These are phyloP conservation scores for Hyalella azteca DNA, from an alignment of 2,888 invertebrate genomes.

Conservation along the genomic window DNA sequence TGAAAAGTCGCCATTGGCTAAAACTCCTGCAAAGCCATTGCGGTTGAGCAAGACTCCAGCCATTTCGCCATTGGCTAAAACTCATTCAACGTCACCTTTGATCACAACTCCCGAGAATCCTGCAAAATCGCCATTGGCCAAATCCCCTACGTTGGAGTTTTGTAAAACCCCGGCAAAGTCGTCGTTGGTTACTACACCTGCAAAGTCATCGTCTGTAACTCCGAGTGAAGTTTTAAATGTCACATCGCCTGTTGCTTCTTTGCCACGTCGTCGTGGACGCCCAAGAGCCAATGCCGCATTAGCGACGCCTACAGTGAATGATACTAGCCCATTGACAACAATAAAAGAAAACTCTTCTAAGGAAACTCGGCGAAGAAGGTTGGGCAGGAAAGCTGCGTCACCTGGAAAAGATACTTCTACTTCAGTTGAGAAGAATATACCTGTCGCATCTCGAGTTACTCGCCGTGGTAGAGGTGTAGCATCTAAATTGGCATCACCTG, in stretches of 20 bases:
- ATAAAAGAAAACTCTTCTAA: neutral
- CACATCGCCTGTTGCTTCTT: too few species aligned
- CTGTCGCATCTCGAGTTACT: conserved; percentile 7
- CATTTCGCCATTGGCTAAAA: too few species aligned
- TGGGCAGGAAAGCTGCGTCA: neutral
- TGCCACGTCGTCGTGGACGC: too few species aligned
- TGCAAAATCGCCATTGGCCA: neutral
- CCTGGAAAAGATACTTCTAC: neutral
- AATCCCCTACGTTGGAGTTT: neutral
- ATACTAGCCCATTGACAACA: neutral
- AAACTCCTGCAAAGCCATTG: neutral
- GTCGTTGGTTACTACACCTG: neutral
- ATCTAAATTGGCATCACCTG: neutral
- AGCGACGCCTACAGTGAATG: too few species aligned
- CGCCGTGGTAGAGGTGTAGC: neutral
- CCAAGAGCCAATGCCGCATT: too few species aligned
- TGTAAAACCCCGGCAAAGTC: neutral
- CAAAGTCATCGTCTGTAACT: neutral
- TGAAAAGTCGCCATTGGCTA: neutral
- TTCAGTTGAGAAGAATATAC: neutral
- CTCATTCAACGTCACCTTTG: too few species aligned
- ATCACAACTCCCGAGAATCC: neutral
- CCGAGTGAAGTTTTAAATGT: too few species aligned
- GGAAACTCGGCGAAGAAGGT: neutral
- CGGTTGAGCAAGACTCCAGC: too few species aligned